Evolutionary conservation across 2,888 invertebrate genomes (phyloP).

Genomic region (Campoplex capitator): DNA sequence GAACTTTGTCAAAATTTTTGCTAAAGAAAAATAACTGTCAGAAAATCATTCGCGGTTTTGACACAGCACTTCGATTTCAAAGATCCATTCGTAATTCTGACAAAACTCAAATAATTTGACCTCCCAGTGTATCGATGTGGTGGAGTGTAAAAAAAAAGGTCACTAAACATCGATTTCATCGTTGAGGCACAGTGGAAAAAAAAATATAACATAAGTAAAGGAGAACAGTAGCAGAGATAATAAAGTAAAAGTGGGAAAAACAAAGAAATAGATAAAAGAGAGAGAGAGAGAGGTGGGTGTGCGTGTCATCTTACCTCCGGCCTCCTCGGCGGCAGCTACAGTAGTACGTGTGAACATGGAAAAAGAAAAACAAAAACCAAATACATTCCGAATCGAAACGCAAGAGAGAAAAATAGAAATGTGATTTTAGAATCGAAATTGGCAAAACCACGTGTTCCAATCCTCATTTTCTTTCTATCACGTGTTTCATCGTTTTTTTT

Average conservation of each 20-base stretch:
- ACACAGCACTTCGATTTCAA: neutral
- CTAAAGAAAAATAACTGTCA: neutral
- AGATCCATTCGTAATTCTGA: neutral
- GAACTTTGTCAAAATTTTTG: neutral
- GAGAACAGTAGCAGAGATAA: constrained; percentile 29
- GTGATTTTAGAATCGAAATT: constrained; percentile 36
- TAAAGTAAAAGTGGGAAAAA: constrained; percentile 14
- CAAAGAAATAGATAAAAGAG: constrained; percentile 34
- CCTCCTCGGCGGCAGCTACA: constrained; percentile 93
- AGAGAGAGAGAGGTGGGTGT: constrained; percentile 65
- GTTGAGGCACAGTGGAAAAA: constrained; percentile 37
- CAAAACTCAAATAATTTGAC: neutral
- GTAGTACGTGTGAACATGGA: constrained; percentile 86
- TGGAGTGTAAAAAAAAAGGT: constrained; percentile 3
- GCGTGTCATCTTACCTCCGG: constrained; percentile 91
- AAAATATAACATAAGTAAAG: constrained; percentile 12
- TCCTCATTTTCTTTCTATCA: constrained; percentile 20
- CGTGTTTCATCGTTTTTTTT: constrained; percentile 15
- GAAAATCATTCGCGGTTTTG: neutral
- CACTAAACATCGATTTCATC: constrained; percentile 19
- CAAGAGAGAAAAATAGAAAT: constrained; percentile 44
- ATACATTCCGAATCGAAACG: constrained; percentile 82
- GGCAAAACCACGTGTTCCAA: constrained; percentile 40
- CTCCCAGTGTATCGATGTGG: neutral
- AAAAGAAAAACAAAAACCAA: constrained; percentile 86